Percentiles rank a stretch among this genome's conserved stretches.
These are phyloP conservation scores for Microtus pennsylvanicus DNA, from an alignment of 2,113 vertebrate species.

Conservation along the genomic window DNA sequence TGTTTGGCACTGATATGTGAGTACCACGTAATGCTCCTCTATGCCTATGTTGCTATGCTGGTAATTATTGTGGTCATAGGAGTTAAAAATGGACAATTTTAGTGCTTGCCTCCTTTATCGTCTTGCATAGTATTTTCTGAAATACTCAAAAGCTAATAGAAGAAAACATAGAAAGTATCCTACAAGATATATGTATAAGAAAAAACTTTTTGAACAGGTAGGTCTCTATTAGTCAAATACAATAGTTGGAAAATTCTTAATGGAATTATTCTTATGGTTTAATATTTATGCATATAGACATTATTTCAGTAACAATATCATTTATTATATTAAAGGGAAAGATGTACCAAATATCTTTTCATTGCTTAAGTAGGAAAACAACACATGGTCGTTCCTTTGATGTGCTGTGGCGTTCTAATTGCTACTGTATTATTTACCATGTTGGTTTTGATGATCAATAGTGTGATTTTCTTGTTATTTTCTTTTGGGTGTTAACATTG, in stretches of 20 bases:
- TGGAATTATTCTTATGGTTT: not conserved
- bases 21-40: no score
- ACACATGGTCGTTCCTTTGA: slow-evolving; percentile 54
- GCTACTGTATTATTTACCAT: slow-evolving; percentile 64
- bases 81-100: not conserved
- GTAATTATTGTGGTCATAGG: not conserved
- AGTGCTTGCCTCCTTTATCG: not conserved
- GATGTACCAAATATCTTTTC: slow-evolving; percentile 37
- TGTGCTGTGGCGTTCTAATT: slow-evolving; percentile 47
- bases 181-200: not conserved
- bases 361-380: slow-evolving; percentile 33
- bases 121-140: not conserved
- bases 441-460: slow-evolving; percentile 54
- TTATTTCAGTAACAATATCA: not conserved
- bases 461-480: slow-evolving; percentile 60
- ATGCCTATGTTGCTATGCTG: no score
- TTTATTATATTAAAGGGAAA: slow-evolving; percentile 12
- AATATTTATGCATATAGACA: not conserved
- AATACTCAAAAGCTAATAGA: not conserved
- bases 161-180: no score
- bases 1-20: not conserved
- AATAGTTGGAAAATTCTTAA: not conserved
- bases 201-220: not conserved
- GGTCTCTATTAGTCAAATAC: not conserved
- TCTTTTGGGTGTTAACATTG: slow-evolving; percentile 19